These are phyloP conservation scores for Anableps anableps DNA, from an alignment of 2,797 vertebrate species.

Conservation along the genomic window DNA sequence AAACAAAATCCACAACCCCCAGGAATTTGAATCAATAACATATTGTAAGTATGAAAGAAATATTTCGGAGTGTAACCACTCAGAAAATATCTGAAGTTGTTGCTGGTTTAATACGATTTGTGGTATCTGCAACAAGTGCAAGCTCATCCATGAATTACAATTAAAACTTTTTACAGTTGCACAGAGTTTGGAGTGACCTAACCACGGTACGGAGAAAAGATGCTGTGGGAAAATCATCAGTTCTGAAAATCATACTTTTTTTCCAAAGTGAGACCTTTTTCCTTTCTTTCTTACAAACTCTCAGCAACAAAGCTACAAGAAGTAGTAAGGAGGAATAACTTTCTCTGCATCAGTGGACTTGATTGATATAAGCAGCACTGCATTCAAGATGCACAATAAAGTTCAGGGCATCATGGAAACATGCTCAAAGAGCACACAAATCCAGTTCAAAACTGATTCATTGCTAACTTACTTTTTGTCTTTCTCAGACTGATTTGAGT, in stretches of 20 bases:
- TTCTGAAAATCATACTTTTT: not conserved
- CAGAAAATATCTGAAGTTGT: not conserved
- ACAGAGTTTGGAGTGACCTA: not conserved
- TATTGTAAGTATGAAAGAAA: not conserved
- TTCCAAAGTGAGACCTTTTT: too few species aligned
- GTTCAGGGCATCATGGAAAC: not conserved
- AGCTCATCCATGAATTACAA: too few species aligned
- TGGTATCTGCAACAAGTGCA: not conserved
- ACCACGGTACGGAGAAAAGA: not conserved
- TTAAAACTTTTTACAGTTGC: not conserved
- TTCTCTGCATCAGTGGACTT: not conserved
- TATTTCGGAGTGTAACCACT: not conserved
- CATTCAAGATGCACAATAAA: not conserved
- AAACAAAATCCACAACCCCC: not conserved
- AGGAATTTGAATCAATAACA: not conserved
- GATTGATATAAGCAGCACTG: not conserved
- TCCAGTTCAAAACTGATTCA: not conserved
- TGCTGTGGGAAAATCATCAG: not conserved
- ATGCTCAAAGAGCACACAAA: not conserved
- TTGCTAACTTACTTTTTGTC: not conserved
- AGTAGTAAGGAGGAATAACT: not conserved
- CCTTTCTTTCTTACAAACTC: not conserved
- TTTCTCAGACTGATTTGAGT: not conserved
- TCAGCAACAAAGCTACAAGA: not conserved
- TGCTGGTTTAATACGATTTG: not conserved